These are phyloP conservation scores for Chamaea fasciata DNA, from an alignment of 2,113 vertebrate genomes.

Conservation along the genomic window DNA sequence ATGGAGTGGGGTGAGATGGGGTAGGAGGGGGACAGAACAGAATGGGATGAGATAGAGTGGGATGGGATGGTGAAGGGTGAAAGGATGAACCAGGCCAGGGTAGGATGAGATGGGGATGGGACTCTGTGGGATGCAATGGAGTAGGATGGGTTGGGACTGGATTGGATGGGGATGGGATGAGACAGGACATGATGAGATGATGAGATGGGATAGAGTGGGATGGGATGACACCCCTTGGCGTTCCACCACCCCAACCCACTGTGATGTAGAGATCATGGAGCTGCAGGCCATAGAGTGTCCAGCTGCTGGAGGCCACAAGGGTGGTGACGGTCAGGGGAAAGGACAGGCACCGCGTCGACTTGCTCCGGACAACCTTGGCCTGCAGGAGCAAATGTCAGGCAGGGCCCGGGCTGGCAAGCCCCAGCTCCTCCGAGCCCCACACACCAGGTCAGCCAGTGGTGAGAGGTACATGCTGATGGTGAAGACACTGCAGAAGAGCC, in stretches of 20 bases:
- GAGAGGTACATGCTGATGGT: conserved; percentile 95
- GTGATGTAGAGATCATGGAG: conserved; percentile 81
- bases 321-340: conserved; percentile 87
- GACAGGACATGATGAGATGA: neutral
- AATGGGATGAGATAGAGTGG: too few species aligned
- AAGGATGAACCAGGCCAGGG: neutral
- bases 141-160: too few species aligned
- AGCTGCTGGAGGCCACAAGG: conserved; percentile 86
- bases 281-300: conserved; percentile 87
- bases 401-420: neutral
- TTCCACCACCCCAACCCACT: conserved; percentile 64
- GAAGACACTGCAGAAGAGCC: conserved; percentile 87
- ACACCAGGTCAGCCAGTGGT: conserved; percentile 85
- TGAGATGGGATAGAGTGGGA: neutral
- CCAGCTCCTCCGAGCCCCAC: neutral
- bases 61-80: too few species aligned
- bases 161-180: neutral
- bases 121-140: neutral
- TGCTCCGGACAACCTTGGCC: conserved; percentile 79
- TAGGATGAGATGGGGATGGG: neutral
- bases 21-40: neutral
- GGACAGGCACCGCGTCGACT: conserved; percentile 83
- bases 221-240: neutral
- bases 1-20: too few species aligned
- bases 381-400: neutral